phyloP scores from a whole-genome alignment of 2,888 invertebrate genomes.

The Dermolepida albohirtum region DNA sequence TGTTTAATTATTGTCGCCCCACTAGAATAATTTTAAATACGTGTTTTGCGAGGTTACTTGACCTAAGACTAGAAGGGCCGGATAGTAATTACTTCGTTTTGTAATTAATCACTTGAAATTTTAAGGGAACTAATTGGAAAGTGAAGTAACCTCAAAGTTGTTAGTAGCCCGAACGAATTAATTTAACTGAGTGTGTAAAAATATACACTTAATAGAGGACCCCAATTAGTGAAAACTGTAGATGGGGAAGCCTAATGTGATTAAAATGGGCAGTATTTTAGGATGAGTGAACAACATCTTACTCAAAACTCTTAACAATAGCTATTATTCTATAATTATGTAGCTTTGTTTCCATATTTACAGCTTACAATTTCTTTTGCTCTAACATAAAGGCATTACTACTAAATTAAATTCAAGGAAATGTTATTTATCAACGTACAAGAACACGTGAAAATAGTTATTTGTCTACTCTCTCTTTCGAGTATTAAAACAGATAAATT shows the following conservation, averaged over 20 bases:
- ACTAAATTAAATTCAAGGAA: slow-evolving; percentile 4
- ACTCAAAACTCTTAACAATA: slow-evolving; percentile 15
- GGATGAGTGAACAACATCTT: neutral
- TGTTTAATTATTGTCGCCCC: too few species aligned
- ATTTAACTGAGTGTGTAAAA: slow-evolving; percentile 48
- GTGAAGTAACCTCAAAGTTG: slow-evolving; percentile 48
- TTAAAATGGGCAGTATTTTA: slow-evolving; percentile 52
- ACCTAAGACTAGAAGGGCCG: slow-evolving; percentile 7
- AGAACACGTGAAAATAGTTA: too few species aligned
- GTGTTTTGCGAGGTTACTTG: slow-evolving; percentile 1
- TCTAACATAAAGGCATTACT: slow-evolving; percentile 12
- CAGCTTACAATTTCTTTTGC: slow-evolving; percentile 6
- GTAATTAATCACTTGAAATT: slow-evolving; percentile 55
- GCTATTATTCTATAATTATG: slow-evolving; percentile 18
- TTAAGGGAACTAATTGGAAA: slow-evolving; percentile 45
- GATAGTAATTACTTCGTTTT: slow-evolving; percentile 53
- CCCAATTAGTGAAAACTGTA: slow-evolving; percentile 38
- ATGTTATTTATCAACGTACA: too few species aligned
- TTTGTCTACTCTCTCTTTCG: too few species aligned
- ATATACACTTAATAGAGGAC: slow-evolving; percentile 47
- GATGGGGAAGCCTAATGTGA: slow-evolving; percentile 47
- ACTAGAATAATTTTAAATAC: slow-evolving; percentile 4
- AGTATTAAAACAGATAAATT: too few species aligned
- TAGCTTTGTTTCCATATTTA: slow-evolving; percentile 17
- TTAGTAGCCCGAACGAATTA: slow-evolving; percentile 48